Evolutionary conservation across 1,140 invertebrate species (phyloP).

Genomic region (Eciton burchellii): DNA sequence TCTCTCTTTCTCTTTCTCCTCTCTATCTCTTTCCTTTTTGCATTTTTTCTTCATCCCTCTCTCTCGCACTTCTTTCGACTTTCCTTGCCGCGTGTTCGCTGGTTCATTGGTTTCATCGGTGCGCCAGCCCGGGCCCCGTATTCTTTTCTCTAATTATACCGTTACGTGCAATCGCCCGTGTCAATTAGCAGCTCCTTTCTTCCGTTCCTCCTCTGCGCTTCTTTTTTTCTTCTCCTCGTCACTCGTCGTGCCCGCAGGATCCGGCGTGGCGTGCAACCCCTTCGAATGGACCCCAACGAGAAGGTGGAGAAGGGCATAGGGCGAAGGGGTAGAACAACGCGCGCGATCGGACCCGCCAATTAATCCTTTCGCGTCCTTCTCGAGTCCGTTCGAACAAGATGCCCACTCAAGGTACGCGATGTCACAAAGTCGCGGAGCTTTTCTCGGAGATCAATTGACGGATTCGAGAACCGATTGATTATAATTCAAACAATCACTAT

Average conservation of each 20-base stretch:
- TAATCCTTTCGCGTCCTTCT: conserved; percentile 46
- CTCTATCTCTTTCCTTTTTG: not conserved
- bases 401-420: not conserved
- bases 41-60: conserved; percentile 1
- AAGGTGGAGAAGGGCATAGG: conserved; percentile 18
- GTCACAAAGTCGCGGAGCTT: conserved; percentile 5
- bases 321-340: conserved; percentile 18
- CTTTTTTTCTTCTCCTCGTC: conserved; percentile 51
- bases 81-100: conserved; percentile 59
- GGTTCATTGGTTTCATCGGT: conserved; percentile 80
- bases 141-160: conserved; percentile 81
- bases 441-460: not conserved
- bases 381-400: conserved; percentile 25
- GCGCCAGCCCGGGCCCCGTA: conserved; percentile 76
- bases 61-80: conserved; percentile 48
- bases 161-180: conserved; percentile 80
- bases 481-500: too few species aligned
- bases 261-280: conserved; percentile 58
- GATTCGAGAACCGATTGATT: too few species aligned
- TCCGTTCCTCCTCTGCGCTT: conserved; percentile 65
- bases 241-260: not conserved
- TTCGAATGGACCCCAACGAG: conserved; percentile 42
- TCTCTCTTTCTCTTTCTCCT: conserved; percentile 54
- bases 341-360: conserved; percentile 60
- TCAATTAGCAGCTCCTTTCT: conserved; percentile 80